These are phyloP conservation scores for Archips xylosteana DNA, from an alignment of 2,888 invertebrate species.

Conservation along the genomic window DNA sequence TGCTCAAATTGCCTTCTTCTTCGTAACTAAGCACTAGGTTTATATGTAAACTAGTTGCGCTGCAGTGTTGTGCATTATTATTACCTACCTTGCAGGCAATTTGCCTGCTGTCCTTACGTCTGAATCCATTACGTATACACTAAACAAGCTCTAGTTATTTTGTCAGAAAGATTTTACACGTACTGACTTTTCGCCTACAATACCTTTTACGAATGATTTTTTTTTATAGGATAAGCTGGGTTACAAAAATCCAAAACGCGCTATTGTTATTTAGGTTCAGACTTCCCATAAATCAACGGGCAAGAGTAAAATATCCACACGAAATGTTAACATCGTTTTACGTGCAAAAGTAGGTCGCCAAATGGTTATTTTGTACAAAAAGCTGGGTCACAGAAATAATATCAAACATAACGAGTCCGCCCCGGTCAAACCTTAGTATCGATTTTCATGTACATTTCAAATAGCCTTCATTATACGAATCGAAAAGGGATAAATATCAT, in stretches of 20 bases:
- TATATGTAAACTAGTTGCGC: background rate
- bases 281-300: too few species aligned
- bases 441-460: slow-evolving; percentile 14
- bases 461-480: slow-evolving; percentile 19
- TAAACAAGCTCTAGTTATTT: background rate
- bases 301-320: background rate
- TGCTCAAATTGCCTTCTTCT: background rate
- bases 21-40: background rate
- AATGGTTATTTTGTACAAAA: slow-evolving; percentile 10
- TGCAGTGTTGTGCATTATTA: background rate
- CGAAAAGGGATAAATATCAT: slow-evolving; percentile 22
- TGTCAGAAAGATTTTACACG: background rate
- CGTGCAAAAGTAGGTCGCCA: slow-evolving; percentile 10
- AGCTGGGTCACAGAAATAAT: slow-evolving; percentile 9
- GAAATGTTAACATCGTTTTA: background rate
- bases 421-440: background rate
- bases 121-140: background rate
- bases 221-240: too few species aligned
- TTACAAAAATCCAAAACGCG: too few species aligned
- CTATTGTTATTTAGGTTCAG: background rate
- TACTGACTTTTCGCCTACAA: background rate
- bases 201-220: too few species aligned
- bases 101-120: background rate
- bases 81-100: slow-evolving; percentile 6
- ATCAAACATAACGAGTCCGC: background rate